phyloP scores from a whole-genome alignment of 2,113 vertebrate genomes.

The Gavialis gangeticus region DNA sequence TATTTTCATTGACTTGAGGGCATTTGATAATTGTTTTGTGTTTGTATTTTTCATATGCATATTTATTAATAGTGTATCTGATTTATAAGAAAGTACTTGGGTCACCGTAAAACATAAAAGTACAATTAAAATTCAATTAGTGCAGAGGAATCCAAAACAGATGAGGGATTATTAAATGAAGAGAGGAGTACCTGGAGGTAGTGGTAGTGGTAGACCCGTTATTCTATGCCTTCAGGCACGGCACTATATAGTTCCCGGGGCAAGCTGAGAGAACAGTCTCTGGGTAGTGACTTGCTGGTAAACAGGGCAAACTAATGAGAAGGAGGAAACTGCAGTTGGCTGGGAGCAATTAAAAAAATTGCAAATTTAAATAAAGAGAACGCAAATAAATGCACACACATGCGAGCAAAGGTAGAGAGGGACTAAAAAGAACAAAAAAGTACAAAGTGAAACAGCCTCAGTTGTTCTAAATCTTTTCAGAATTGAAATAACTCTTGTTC shows the following conservation, averaged over 20 bases:
- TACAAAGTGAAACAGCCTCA: no score
- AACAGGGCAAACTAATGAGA: no score
- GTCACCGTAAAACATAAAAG: not conserved
- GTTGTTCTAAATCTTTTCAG: no score
- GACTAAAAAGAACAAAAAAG: no score
- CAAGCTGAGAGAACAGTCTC: no score
- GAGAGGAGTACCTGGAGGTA: not conserved
- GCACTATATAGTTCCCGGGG: not conserved
- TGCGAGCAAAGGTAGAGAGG: no score
- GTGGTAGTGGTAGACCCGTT: accelerated
- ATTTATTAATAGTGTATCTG: not conserved
- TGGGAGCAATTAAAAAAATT: no score
- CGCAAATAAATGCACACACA: no score
- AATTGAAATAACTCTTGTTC: no score
- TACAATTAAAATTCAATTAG: not conserved
- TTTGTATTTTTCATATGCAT: not conserved
- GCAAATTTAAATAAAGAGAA: no score
- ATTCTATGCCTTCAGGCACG: not conserved
- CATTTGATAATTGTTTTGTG: not conserved
- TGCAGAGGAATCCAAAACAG: not conserved
- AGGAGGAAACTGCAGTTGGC: no score
- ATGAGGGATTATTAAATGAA: not conserved
- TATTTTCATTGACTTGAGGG: not conserved
- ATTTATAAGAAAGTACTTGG: not conserved
- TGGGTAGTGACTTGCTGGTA: no score